Percentiles rank a stretch among this genome's conserved stretches.
Conservation (phyloP, 2,797 vertebrate species). For the Chrosomus eos region DNA sequence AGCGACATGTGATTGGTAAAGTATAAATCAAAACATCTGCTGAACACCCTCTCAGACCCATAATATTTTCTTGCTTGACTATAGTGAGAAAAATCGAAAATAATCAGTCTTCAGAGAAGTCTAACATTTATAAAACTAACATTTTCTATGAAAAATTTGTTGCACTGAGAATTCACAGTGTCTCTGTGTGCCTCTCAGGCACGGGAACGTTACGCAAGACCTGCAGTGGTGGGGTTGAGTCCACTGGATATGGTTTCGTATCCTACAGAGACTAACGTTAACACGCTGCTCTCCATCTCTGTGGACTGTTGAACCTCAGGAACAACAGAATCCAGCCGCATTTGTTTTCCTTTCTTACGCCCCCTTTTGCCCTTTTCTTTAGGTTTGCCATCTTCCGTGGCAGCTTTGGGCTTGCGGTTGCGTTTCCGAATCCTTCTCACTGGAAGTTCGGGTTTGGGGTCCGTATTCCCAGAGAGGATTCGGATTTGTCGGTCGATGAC, state of each 20-base stretch:
- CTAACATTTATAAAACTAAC: slow-evolving; percentile 47
- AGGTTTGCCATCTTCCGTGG: slow-evolving; percentile 60
- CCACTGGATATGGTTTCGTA: slow-evolving; percentile 80
- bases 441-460: slow-evolving; percentile 70
- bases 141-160: slow-evolving; percentile 12
- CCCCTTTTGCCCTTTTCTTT: slow-evolving; percentile 69
- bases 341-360: slow-evolving; percentile 73
- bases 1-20: background rate
- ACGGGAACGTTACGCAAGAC: slow-evolving; percentile 56
- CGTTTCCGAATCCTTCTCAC: slow-evolving; percentile 74
- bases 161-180: slow-evolving; percentile 35
- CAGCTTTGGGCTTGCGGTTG: slow-evolving; percentile 68
- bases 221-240: slow-evolving; percentile 61
- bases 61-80: background rate
- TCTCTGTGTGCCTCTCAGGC: background rate
- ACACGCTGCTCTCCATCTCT: slow-evolving; percentile 72
- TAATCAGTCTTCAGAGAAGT: slow-evolving; percentile 30
- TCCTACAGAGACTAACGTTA: slow-evolving; percentile 81
- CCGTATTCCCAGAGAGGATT: slow-evolving; percentile 77
- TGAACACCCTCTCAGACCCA: slow-evolving; percentile 15
- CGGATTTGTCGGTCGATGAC: slow-evolving; percentile 82
- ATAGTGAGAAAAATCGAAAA: background rate
- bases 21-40: slow-evolving; percentile 11
- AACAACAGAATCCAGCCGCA: slow-evolving; percentile 54
- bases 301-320: slow-evolving; percentile 62